phyloP scores from a whole-genome alignment of 2,888 invertebrate species.

The Pemphredon lugubris region DNA sequence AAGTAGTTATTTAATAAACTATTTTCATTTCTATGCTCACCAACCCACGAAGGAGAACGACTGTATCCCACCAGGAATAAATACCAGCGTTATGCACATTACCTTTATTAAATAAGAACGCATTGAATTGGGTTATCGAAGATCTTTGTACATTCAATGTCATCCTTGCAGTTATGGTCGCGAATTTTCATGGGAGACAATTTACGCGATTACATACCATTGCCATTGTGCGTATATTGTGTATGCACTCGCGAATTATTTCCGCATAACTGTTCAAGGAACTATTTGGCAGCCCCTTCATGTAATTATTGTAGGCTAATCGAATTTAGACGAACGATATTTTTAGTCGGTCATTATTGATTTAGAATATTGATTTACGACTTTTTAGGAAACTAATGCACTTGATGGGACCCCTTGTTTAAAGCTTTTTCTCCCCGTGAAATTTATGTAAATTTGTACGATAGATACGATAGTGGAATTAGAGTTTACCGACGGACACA shows the following conservation, averaged over 20 bases:
- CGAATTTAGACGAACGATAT: neutral
- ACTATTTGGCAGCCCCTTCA: conserved; percentile 8
- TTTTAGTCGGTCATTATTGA: neutral
- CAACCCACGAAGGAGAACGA: conserved; percentile 77
- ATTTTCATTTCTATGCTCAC: conserved; percentile 78
- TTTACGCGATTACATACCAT: no score
- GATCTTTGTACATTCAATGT: conserved; percentile 22
- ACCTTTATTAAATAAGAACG: conserved; percentile 65
- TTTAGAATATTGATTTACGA: no score
- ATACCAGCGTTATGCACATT: conserved; percentile 75
- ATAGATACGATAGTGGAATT: no score
- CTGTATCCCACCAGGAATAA: conserved; percentile 77
- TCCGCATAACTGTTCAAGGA: conserved; percentile 6
- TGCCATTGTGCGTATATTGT: no score
- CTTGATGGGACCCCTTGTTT: neutral
- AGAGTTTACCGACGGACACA: no score
- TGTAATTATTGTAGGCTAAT: neutral
- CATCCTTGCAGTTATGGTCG: conserved; percentile 36
- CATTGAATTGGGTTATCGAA: conserved; percentile 18
- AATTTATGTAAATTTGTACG: neutral
- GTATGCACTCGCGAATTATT: conserved; percentile 2
- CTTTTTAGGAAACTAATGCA: no score
- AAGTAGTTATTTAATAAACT: conserved; percentile 65
- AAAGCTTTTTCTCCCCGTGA: no score
- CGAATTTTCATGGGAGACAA: conserved; percentile 8